phyloP scores from a whole-genome alignment of 2,797 vertebrate genomes.

The Gobio occitaniae region DNA sequence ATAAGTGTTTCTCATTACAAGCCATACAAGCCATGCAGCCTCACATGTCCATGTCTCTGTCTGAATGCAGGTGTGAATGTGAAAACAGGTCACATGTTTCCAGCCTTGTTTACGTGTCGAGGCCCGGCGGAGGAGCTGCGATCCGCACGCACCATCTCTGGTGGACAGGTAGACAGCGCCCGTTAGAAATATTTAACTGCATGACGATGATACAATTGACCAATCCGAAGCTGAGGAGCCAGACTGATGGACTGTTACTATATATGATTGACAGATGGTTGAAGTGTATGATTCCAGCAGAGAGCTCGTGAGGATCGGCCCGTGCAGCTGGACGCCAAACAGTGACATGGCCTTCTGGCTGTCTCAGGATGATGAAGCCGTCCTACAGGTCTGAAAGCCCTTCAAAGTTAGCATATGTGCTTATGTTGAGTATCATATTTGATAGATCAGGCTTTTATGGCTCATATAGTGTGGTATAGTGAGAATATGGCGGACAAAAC shows the following conservation, averaged over 20 bases:
- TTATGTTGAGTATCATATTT: neutral
- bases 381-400: constrained; percentile 84
- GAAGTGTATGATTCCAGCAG: constrained; percentile 88
- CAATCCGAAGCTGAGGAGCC: neutral
- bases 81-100: constrained; percentile 91
- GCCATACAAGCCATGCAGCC: neutral
- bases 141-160: constrained; percentile 87
- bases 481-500: neutral
- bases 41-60: neutral
- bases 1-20: neutral
- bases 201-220: neutral
- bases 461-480: neutral
- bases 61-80: constrained; percentile 85
- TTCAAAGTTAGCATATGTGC: neutral
- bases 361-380: constrained; percentile 86
- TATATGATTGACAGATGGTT: constrained; percentile 80
- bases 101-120: constrained; percentile 84
- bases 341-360: constrained; percentile 91
- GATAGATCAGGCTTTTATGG: too few species aligned
- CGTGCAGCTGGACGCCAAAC: constrained; percentile 90
- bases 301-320: constrained; percentile 86
- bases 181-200: neutral
- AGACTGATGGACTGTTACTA: neutral
- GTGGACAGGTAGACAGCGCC: constrained; percentile 80
- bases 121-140: constrained; percentile 90